Conservation (phyloP, 2,888 invertebrate genomes). For the Labia minor region DNA sequence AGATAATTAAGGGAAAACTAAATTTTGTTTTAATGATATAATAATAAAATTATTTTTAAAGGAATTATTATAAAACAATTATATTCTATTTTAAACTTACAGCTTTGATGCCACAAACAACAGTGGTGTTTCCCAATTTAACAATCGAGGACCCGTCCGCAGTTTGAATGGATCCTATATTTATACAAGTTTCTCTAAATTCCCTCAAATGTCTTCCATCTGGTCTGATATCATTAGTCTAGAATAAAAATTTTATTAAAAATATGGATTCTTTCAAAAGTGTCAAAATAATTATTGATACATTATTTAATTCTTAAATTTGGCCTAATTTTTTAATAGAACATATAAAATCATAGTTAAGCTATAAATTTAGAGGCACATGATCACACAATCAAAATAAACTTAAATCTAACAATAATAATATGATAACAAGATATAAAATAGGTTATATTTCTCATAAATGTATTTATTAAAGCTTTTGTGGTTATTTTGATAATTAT, state of each 20-base stretch:
- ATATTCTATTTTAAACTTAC: no score
- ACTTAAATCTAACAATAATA: no score
- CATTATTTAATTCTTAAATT: neutral
- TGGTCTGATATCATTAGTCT: slow-evolving; percentile 56
- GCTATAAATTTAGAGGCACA: no score
- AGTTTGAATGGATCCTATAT: slow-evolving; percentile 49
- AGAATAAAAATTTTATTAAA: slow-evolving; percentile 21
- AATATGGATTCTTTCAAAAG: slow-evolving; percentile 9
- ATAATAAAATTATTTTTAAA: slow-evolving; percentile 24
- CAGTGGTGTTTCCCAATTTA: slow-evolving; percentile 71
- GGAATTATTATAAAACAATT: slow-evolving; percentile 2
- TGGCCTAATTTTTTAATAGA: neutral
- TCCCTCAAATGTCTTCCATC: slow-evolving; percentile 64
- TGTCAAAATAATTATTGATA: neutral
- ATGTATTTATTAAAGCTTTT: no score
- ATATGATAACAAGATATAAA: no score
- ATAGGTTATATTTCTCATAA: no score
- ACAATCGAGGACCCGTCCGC: slow-evolving; percentile 67
- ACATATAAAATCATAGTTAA: neutral
- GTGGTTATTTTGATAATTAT: no score
- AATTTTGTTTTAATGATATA: no score
- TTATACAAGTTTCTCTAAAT: slow-evolving; percentile 55
- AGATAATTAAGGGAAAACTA: neutral
- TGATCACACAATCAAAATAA: no score
- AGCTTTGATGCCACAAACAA: slow-evolving; percentile 76